Evolutionary conservation across 2,113 vertebrate genomes (phyloP), one percentile per base, ranked within the genome.

Genomic region (Hoplias malabaricus): DNA sequence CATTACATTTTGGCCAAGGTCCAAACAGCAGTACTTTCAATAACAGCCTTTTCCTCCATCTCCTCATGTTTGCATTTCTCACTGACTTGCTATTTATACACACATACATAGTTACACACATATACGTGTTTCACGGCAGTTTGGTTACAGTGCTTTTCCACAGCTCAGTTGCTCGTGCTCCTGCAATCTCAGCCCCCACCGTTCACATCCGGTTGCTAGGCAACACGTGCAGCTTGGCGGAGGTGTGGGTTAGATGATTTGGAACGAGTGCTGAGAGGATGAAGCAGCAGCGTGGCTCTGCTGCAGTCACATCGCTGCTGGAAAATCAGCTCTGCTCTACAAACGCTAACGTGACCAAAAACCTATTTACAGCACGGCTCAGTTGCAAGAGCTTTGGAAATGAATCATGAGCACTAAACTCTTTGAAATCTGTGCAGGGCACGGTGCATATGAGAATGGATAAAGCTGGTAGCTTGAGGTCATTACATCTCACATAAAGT

Each of bases 151-250:
- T 73, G 42, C 54, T 63, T 69, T 75, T 23, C 29, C 27, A 67
- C 48, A 43, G 56, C 57, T 71, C 33, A 36, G 29, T 78, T 66
- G 23, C 78, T 81, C 73, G 69, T 19, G 40, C 76, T 63, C 77
- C 66, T 78, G 59, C 68, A 36, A 43, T 73, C 75, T 83, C 73
- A 54, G 77, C 78, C 72, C 71, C 42, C 77, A 75, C 75, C 63
- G 56, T 77, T 74, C 81, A 86, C 78, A 83, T 82, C 74, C 77
- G 79, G 83, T 87, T 87, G 85, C 83, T 76, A 77, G 82, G 86
- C 75, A 83, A 85, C 80, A 54, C 48, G 82, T 80, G 82, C 71
- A 70, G 80, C 77, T 76, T 74, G 40, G 38, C 59, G 43, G 62
- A 46, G 74, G 43, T 42, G 61, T 74, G 12, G 23, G 57, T 79